A percentile compares a stretch with the other conserved stretches of the same genome.
These are phyloP conservation scores for Nomada ferruginata DNA, from an alignment of 2,888 invertebrate species.

Conservation along the genomic window DNA sequence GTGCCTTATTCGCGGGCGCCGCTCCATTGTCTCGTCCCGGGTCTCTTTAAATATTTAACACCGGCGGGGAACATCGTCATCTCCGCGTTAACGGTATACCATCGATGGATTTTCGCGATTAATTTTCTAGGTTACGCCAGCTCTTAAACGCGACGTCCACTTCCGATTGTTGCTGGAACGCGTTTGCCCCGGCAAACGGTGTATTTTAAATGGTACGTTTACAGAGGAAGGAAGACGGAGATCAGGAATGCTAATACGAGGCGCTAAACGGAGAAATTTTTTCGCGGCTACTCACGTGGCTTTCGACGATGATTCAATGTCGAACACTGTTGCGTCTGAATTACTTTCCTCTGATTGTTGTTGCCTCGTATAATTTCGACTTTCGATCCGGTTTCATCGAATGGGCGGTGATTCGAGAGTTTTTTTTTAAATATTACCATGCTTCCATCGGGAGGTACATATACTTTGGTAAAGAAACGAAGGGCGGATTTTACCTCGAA, in stretches of 20 bases:
- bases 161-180: slow-evolving; percentile 28
- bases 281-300: slow-evolving; percentile 32
- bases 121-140: slow-evolving; percentile 67
- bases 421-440: too few species aligned
- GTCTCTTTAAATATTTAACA: slow-evolving; percentile 83
- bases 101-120: slow-evolving; percentile 62
- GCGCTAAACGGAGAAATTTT: slow-evolving; percentile 79
- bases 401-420: background rate
- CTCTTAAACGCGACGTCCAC: slow-evolving; percentile 9
- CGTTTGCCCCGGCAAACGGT: slow-evolving; percentile 14
- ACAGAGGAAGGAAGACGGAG: background rate
- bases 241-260: slow-evolving; percentile 35
- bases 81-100: slow-evolving; percentile 72
- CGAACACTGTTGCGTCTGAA: slow-evolving; percentile 27
- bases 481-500: background rate
- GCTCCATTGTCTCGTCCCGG: slow-evolving; percentile 76
- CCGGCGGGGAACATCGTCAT: slow-evolving; percentile 70
- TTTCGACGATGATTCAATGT: slow-evolving; percentile 57
- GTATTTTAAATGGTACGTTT: background rate
- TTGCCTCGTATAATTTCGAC: background rate
- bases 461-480: too few species aligned
- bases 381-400: background rate
- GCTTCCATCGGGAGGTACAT: too few species aligned
- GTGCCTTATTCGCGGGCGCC: slow-evolving; percentile 67
- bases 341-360: slow-evolving; percentile 36